phyloP scores from a whole-genome alignment of 2,888 invertebrate genomes.

The Metalampra italica region DNA sequence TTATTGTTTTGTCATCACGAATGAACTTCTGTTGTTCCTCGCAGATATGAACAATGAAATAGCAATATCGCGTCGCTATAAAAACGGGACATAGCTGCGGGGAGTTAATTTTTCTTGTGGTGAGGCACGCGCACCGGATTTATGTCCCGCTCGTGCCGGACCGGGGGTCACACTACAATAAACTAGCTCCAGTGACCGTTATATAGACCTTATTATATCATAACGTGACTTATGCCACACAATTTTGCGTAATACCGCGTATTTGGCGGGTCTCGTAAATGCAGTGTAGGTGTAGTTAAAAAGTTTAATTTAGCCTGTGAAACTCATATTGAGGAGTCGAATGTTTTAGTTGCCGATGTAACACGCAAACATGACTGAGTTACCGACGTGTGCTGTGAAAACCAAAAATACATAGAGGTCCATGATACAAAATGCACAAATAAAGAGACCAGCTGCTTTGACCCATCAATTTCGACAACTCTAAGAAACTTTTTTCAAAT shows the following conservation, averaged over 20 bases:
- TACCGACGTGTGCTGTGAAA: too few species aligned
- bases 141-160: slow-evolving; percentile 44
- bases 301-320: background rate
- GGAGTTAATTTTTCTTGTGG: slow-evolving; percentile 57
- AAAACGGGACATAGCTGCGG: slow-evolving; percentile 44
- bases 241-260: background rate
- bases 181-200: slow-evolving; percentile 41
- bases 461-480: too few species aligned
- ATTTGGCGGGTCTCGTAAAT: background rate
- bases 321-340: background rate
- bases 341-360: background rate
- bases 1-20: background rate
- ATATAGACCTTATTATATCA: slow-evolving; percentile 6
- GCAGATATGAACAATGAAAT: background rate
- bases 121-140: slow-evolving; percentile 43
- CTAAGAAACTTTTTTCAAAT: too few species aligned
- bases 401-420: too few species aligned
- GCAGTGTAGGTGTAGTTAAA: background rate
- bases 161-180: slow-evolving; percentile 35
- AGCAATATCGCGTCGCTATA: slow-evolving; percentile 37
- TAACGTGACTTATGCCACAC: background rate
- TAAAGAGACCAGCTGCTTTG: too few species aligned
- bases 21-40: background rate
- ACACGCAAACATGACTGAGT: background rate
- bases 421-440: too few species aligned